These are phyloP conservation scores for Danio jaintianensis DNA, from an alignment of 2,797 vertebrate genomes.

Conservation along the genomic window DNA sequence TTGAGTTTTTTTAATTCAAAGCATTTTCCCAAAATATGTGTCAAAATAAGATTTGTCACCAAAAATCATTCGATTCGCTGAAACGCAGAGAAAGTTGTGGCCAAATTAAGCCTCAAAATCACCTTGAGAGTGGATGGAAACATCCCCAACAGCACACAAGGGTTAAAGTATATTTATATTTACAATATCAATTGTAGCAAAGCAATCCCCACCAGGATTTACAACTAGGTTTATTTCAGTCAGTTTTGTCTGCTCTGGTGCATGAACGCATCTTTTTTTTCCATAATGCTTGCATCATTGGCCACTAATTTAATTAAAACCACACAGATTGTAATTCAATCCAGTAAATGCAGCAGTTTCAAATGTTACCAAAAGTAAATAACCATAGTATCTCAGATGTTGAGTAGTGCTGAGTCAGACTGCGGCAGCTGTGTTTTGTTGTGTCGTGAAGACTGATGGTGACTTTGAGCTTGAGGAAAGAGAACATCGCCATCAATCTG, in stretches of 20 bases:
- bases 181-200: too few relatives aligned
- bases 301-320: neutral
- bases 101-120: too few relatives aligned
- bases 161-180: too few relatives aligned
- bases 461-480: slow-evolving; percentile 53
- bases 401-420: slow-evolving; percentile 13
- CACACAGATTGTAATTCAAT: neutral
- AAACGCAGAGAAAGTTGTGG: too few relatives aligned
- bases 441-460: neutral
- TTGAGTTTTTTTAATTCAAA: too few relatives aligned
- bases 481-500: slow-evolving; percentile 45
- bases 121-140: too few relatives aligned
- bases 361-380: neutral
- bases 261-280: neutral
- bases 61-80: too few relatives aligned
- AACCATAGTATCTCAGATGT: neutral
- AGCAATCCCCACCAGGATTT: too few relatives aligned
- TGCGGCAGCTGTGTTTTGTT: neutral
- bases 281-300: neutral
- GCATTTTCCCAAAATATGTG: too few relatives aligned
- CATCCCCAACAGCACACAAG: too few relatives aligned
- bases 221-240: too few relatives aligned
- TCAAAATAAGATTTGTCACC: too few relatives aligned
- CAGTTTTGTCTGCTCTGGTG: neutral
- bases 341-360: neutral